Evolutionary conservation across 2,113 vertebrate genomes (phyloP).

Genomic region (Gopherus evgoodei): DNA sequence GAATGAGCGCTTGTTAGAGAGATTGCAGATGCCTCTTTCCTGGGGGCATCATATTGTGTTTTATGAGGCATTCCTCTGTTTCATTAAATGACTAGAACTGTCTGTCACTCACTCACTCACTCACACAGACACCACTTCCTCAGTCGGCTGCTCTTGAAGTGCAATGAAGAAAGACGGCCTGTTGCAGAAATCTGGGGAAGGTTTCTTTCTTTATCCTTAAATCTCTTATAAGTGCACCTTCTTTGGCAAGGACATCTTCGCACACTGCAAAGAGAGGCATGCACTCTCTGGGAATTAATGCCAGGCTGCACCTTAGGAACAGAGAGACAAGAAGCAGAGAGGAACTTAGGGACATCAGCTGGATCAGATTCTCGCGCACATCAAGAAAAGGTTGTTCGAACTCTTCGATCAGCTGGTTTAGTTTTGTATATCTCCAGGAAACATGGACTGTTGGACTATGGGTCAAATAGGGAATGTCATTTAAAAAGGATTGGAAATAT

Average conservation of each 20-base stretch:
- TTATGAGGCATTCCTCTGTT: background rate
- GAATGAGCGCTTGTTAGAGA: background rate
- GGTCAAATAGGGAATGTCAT: background rate
- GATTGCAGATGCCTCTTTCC: background rate
- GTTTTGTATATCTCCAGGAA: background rate
- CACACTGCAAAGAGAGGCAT: background rate
- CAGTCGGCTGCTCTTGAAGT: background rate
- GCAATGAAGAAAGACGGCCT: background rate
- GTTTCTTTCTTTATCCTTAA: background rate
- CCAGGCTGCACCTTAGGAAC: background rate
- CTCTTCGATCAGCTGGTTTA: background rate
- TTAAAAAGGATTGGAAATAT: background rate
- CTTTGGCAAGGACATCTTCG: background rate
- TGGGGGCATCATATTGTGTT: background rate
- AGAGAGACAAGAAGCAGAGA: background rate
- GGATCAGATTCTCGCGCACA: background rate
- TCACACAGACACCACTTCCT: background rate
- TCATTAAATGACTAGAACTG: background rate
- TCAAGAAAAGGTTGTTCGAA: background rate
- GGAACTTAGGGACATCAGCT: background rate
- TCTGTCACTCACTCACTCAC: background rate
- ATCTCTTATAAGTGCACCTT: background rate
- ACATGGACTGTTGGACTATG: background rate
- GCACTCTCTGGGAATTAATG: rapidly evolving
- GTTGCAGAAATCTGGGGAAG: background rate